phyloP scores from a whole-genome alignment of 2,888 invertebrate genomes.

The Teleogryllus oceanicus region DNA sequence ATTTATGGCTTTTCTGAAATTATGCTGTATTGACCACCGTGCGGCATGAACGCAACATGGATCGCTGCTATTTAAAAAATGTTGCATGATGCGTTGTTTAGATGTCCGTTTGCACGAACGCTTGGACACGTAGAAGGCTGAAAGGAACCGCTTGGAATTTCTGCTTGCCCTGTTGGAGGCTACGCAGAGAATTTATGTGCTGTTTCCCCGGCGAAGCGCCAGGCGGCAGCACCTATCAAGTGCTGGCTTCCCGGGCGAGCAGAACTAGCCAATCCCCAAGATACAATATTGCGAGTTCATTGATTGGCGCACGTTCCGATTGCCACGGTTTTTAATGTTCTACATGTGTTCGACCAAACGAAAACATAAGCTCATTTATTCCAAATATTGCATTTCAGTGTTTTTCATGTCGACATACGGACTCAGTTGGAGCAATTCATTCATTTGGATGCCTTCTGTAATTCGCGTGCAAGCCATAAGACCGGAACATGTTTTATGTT shows the following conservation, averaged over 20 bases:
- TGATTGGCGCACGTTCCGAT: slow-evolving; percentile 34
- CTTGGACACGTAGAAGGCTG: neutral
- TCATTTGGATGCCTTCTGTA: neutral
- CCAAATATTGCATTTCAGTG: neutral
- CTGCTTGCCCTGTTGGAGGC: slow-evolving; percentile 21
- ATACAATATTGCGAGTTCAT: slow-evolving; percentile 22
- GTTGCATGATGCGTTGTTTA: neutral
- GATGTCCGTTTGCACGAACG: neutral
- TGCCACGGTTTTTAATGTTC: slow-evolving; percentile 23
- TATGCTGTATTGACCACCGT: neutral
- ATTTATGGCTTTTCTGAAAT: slow-evolving; percentile 18
- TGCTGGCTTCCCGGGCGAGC: neutral
- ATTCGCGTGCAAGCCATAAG: neutral
- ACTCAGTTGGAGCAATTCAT: neutral
- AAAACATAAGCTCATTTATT: slow-evolving; percentile 18
- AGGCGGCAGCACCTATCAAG: slow-evolving; percentile 29
- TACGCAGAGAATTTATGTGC: slow-evolving; percentile 4
- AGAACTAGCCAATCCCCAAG: slow-evolving; percentile 18
- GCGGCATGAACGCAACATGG: slow-evolving; percentile 1
- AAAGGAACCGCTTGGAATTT: neutral
- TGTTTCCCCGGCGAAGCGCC: neutral
- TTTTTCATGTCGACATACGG: slow-evolving; percentile 5
- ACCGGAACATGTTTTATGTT: neutral
- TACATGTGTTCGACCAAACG: slow-evolving; percentile 1
- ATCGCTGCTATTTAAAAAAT: neutral